Conservation (phyloP, 92 coral and sea anemone genomes). For the Epizoanthus rinbou region DNA sequence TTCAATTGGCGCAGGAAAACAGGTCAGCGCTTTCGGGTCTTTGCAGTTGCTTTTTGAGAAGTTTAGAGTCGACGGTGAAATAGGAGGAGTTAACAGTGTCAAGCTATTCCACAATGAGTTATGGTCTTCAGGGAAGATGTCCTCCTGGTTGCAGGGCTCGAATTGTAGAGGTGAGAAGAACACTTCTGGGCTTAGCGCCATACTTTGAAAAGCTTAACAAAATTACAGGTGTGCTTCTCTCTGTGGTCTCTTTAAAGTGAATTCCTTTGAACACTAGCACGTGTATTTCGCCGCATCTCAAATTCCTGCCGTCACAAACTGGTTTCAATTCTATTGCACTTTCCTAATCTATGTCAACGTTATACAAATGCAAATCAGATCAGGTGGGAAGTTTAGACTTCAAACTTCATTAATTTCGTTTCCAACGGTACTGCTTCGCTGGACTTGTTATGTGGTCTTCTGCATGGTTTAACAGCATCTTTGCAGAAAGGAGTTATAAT, state of each 20-base stretch:
- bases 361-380: no score
- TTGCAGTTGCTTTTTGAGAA: not conserved
- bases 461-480: no score
- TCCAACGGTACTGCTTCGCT: no score
- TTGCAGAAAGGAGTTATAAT: no score
- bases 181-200: not conserved
- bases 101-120: constrained; percentile 52
- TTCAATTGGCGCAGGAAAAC: not conserved
- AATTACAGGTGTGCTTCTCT: not conserved
- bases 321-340: constrained; percentile 7
- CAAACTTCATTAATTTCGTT: no score
- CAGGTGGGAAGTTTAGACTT: no score
- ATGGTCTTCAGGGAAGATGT: constrained; percentile 32
- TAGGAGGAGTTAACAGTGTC: constrained; percentile 73
- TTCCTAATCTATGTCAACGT: no score
- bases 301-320: not conserved
- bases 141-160: constrained; percentile 13
- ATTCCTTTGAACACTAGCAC: constrained; percentile 6
- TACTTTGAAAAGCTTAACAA: not conserved
- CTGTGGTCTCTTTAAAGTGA: not conserved
- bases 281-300: constrained; percentile 14
- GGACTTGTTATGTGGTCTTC: no score
- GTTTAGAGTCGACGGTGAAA: constrained; percentile 48
- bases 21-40: not conserved
- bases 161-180: not conserved